Conservation (phyloP, 2,797 vertebrate genomes). For the Gymnopithys bicolor region DNA sequence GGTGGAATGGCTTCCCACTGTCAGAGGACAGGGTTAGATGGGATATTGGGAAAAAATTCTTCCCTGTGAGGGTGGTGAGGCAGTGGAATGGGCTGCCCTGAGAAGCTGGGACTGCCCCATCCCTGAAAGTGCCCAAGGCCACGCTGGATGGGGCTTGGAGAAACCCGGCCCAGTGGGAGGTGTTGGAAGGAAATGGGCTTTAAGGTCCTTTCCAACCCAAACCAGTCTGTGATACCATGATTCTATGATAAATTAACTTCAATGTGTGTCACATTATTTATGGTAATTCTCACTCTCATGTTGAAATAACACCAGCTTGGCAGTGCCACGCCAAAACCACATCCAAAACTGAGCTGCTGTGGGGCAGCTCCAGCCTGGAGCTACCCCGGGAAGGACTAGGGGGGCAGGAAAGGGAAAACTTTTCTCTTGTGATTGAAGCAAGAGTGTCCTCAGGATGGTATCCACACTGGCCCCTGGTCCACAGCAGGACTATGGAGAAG, state of each 20-base stretch:
- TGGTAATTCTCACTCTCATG: neutral
- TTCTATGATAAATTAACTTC: neutral
- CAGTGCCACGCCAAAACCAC: neutral
- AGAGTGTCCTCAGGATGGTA: neutral
- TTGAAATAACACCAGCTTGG: neutral
- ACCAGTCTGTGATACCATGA: neutral
- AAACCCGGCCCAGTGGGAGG: neutral
- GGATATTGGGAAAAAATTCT: neutral
- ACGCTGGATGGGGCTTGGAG: neutral
- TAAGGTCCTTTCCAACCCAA: too few species aligned
- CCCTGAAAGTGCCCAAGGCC: neutral
- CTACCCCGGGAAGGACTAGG: neutral
- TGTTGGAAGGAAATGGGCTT: neutral
- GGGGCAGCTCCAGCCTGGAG: neutral
- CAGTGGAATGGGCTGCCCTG: neutral
- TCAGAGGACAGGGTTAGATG: neutral
- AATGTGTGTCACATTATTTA: neutral
- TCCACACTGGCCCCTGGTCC: neutral
- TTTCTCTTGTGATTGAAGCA: neutral
- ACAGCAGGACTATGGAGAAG: neutral
- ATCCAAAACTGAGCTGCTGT: neutral
- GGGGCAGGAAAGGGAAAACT: too few species aligned
- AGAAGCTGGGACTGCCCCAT: neutral
- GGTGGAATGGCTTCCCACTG: neutral
- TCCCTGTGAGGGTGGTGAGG: neutral